A percentile compares a stretch with the other conserved stretches of the same genome.
Evolutionary conservation across 2,888 invertebrate genomes (phyloP).

Genomic region (Pemphredon lugubris): DNA sequence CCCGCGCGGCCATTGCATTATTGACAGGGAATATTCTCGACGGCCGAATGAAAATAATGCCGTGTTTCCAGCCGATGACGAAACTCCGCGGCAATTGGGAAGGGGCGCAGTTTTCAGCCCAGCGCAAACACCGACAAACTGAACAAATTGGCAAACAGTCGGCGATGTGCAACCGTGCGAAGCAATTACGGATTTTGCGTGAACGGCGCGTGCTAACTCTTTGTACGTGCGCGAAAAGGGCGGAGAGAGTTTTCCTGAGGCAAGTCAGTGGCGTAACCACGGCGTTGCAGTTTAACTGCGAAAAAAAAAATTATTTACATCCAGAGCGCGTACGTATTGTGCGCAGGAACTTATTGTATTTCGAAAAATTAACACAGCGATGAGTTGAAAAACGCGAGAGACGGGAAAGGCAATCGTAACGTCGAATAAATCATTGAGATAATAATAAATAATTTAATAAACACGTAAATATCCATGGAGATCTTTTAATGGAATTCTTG

Average conservation of each 20-base stretch:
- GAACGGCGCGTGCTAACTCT: conserved; percentile 75
- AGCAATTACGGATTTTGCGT: conserved; percentile 79
- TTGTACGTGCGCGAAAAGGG: conserved; percentile 59
- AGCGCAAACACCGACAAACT: conserved; percentile 69
- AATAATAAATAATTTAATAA: no score
- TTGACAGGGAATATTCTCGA: conserved; percentile 5
- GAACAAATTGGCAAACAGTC: conserved; percentile 77
- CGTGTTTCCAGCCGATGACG: conserved; percentile 22
- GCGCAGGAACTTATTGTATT: no score
- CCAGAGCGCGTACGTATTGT: no score
- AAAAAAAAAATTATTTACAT: background rate
- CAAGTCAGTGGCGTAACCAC: conserved; percentile 50
- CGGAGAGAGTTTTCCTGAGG: conserved; percentile 43
- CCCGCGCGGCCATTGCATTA: no score
- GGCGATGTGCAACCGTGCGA: conserved; percentile 77
- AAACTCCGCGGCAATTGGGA: conserved; percentile 21
- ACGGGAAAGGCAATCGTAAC: no score
- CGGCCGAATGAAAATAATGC: conserved; percentile 23
- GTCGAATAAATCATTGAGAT: no score
- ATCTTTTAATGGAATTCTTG: no score
- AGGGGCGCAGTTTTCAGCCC: conserved; percentile 42
- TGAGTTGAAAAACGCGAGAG: no score
- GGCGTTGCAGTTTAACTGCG: background rate
- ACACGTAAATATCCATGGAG: no score
- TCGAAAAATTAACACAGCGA: no score